Conservation (phyloP, 2,888 invertebrate species). For the Tigriopus californicus region DNA sequence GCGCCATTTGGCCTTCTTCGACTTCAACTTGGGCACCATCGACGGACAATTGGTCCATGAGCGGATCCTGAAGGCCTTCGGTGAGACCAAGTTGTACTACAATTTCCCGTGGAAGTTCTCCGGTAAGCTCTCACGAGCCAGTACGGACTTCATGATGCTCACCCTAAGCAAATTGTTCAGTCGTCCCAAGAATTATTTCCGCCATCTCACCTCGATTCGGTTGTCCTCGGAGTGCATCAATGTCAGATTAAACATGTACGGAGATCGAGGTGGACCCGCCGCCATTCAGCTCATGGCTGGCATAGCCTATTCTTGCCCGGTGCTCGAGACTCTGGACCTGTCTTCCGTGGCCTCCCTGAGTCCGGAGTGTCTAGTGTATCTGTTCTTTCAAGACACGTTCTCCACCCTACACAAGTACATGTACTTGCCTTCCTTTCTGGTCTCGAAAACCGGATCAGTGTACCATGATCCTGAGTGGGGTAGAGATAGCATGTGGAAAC, state of each 20-base stretch:
- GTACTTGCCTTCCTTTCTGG: not conserved
- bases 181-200: not conserved
- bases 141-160: not conserved
- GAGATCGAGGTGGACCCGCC: not conserved
- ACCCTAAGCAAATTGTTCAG: not conserved
- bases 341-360: not conserved
- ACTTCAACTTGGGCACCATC: not conserved
- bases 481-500: not conserved
- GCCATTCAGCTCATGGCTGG: not conserved
- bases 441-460: not conserved
- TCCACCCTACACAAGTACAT: not conserved
- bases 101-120: not conserved
- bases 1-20: no score
- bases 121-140: not conserved
- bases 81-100: not conserved
- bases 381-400: not conserved
- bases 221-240: not conserved
- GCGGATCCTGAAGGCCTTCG: not conserved
- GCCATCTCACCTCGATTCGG: not conserved
- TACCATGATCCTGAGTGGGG: not conserved
- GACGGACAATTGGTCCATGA: not conserved
- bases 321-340: not conserved
- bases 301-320: not conserved
- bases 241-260: not conserved
- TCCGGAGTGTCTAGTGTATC: not conserved